Conservation (phyloP, 2,888 invertebrate genomes). For the Catocala fraxini region DNA sequence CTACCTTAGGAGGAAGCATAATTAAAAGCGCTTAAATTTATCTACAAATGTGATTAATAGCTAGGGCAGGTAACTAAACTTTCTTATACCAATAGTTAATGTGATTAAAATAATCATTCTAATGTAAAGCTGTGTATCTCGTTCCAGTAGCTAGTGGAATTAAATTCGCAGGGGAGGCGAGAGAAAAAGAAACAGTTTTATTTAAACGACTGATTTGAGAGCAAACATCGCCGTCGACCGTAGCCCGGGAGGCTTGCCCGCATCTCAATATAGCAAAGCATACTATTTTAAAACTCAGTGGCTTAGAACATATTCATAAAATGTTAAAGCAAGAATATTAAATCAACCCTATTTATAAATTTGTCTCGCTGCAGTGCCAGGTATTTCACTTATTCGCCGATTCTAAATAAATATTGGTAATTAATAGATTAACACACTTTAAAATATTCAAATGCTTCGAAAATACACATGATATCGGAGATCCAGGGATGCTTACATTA, state of each 20-base stretch:
- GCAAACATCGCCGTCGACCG: slow-evolving; percentile 73
- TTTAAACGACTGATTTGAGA: slow-evolving; percentile 84
- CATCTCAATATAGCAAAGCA: slow-evolving; percentile 65
- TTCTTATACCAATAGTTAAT: background rate
- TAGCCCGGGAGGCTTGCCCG: slow-evolving; percentile 63
- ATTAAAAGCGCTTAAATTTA: too few relatives aligned
- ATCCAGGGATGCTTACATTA: too few relatives aligned
- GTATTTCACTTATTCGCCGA: too few relatives aligned
- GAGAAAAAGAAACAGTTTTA: slow-evolving; percentile 78
- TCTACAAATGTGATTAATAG: too few relatives aligned
- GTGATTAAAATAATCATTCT: slow-evolving; percentile 31
- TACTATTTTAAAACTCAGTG: slow-evolving; percentile 39
- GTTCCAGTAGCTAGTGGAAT: slow-evolving; percentile 71
- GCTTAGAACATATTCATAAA: slow-evolving; percentile 21
- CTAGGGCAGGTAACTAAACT: background rate
- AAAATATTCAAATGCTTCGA: too few relatives aligned
- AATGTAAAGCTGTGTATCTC: slow-evolving; percentile 68
- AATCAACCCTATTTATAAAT: too few relatives aligned
- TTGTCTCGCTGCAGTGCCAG: too few relatives aligned
- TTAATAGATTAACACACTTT: too few relatives aligned
- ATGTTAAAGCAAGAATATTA: too few relatives aligned
- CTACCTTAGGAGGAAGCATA: too few relatives aligned
- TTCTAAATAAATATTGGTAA: too few relatives aligned
- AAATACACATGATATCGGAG: too few relatives aligned
- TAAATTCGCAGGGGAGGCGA: slow-evolving; percentile 69